phyloP scores from a whole-genome alignment of 1,140 invertebrate genomes.

The Teleopsis dalmanni region DNA sequence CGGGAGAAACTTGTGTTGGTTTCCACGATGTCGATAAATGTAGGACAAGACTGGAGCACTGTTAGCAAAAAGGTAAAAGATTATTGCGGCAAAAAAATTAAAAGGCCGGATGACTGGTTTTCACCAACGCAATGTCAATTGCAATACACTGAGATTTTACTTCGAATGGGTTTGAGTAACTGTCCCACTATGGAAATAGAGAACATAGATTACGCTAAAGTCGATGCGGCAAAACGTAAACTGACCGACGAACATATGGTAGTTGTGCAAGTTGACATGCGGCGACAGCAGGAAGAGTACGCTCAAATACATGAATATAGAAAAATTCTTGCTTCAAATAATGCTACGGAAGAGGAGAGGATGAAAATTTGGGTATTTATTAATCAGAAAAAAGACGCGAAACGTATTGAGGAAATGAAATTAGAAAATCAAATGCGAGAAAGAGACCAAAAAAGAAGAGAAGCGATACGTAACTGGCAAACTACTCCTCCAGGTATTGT shows the following conservation, averaged over 20 bases:
- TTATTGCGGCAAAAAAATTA: constrained; percentile 58
- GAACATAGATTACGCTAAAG: no score
- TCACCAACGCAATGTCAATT: constrained; percentile 85
- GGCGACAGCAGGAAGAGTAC: constrained; percentile 63
- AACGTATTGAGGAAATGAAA: constrained; percentile 56
- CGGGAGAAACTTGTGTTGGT: constrained; percentile 78
- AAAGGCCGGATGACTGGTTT: constrained; percentile 71
- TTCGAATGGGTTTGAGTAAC: no score
- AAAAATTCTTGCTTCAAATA: constrained; percentile 44
- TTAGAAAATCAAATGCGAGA: constrained; percentile 63
- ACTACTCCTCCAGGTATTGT: constrained; percentile 20
- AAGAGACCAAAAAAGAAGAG: constrained; percentile 56
- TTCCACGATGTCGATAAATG: constrained; percentile 76
- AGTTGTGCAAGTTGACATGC: constrained; percentile 65
- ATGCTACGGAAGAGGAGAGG: constrained; percentile 58
- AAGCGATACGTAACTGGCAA: constrained; percentile 52
- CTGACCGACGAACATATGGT: constrained; percentile 69
- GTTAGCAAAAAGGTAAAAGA: constrained; percentile 71
- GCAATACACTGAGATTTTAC: constrained; percentile 75
- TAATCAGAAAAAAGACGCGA: constrained; percentile 60
- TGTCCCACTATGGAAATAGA: no score
- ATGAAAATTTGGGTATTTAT: constrained; percentile 65
- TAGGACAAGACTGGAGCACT: constrained; percentile 91
- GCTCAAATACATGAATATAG: constrained; percentile 57
- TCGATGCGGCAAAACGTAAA: constrained; percentile 81